These are phyloP conservation scores for Pammene aurita DNA, from an alignment of 2,888 invertebrate genomes.

Conservation along the genomic window DNA sequence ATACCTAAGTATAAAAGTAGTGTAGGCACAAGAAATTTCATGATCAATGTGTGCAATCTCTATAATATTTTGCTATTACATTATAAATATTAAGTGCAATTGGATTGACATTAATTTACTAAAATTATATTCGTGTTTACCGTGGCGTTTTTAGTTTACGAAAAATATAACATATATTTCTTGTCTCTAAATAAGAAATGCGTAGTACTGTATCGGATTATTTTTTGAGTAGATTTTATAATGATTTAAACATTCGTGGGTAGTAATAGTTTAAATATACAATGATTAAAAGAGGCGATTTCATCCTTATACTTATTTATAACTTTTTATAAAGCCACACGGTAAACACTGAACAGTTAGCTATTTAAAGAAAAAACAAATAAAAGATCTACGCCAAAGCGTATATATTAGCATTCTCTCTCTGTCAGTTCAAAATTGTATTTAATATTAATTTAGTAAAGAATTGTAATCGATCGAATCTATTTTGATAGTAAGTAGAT, in stretches of 20 bases:
- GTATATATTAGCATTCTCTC: slow-evolving; percentile 19
- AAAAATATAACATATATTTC: too few species aligned
- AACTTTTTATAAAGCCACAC: slow-evolving; percentile 5
- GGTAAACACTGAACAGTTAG: slow-evolving; percentile 10
- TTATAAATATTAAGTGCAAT: slow-evolving; percentile 52
- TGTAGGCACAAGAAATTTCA: slow-evolving; percentile 81
- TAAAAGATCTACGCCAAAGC: slow-evolving; percentile 23
- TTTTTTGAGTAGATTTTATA: too few species aligned
- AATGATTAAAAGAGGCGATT: too few species aligned
- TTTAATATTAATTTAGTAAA: neutral
- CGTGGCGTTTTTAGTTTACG: neutral
- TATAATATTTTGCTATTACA: slow-evolving; percentile 51
- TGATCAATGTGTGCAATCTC: slow-evolving; percentile 69
- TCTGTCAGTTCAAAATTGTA: slow-evolving; percentile 41
- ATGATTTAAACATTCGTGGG: too few species aligned
- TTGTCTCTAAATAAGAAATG: too few species aligned
- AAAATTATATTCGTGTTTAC: slow-evolving; percentile 6
- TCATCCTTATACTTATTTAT: neutral
- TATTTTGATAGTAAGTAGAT: too few species aligned
- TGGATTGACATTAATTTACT: slow-evolving; percentile 30
- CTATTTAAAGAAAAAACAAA: neutral
- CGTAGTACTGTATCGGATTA: neutral
- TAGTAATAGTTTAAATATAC: too few species aligned
- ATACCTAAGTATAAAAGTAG: slow-evolving; percentile 73
- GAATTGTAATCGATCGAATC: slow-evolving; percentile 1